Base-by-base conservation (phyloP, 2,888 invertebrate species). In the Malthinus seriepunctatus region DNA sequence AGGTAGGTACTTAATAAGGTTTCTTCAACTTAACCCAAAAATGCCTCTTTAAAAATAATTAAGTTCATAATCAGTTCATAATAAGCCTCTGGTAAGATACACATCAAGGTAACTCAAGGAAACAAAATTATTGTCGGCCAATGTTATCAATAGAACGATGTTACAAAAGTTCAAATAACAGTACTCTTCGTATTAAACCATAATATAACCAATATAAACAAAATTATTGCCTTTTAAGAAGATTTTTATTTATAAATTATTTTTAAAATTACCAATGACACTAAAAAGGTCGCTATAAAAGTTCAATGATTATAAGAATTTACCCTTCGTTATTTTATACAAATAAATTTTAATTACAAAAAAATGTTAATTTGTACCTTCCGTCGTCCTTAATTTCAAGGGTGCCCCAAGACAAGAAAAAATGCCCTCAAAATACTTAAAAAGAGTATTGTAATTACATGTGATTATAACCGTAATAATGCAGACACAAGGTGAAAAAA, bases 401-500 rank as follows among this genome's bases (percentile, higher is more conserved):
- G 39, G 39, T 15, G 39, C 23, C 39, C 39, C 14, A 15, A 42
- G 39, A 42, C 14, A n/a, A 42, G 15, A 42, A 42, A 42, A 54
- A 54, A 37, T 48, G 39, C 39, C 51, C 42, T 42, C 51, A 51
- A 51, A 53, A 39, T 47, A 32, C 53, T 33, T 32, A n/a, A 39
- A 15, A 42, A 42, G 33, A 32, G 38, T 38, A 38, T 32, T 32
- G 45, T 46, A 52, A 54, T 48, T 48, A 38, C 37, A 38, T 32
- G 14, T 34, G 46, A 54, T 47, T 54, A 42, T 42, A 54, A 42
- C 54, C 47, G 47, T 48, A 54, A 54, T 54, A 47, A 48, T 38
- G 47, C 38, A 46, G 47, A 34, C 47, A 42, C 54, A 54, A 54
- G 47, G 54, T 54, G 44, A 49, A 54, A 54, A 47, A 39, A 31